Base-by-base conservation (phyloP, 1,140 invertebrate species). In the Bradynema listronoti region DNA sequence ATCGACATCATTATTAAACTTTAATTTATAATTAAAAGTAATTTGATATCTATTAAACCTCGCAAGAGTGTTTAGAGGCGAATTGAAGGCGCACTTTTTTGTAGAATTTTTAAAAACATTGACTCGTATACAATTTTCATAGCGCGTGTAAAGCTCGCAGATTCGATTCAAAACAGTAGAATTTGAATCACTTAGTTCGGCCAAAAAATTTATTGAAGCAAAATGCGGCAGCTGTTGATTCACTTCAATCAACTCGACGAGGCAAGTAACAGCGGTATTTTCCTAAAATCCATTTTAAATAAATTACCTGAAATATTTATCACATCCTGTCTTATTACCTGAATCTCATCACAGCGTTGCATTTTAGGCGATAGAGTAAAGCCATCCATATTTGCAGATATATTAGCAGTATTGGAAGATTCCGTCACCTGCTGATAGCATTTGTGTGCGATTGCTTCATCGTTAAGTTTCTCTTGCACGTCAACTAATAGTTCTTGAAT, bases 21-120 rank as follows among this genome's bases (percentile, higher is more conserved):
- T 11, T 11, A 19, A 11, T 39, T 19, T 11, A 19, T 39, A 39
- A 39, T 11, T 11, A 11, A 39, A 19, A 11, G 11, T 39, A 9
- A 29, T 7, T 7, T 7, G 29, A 47, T 11, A 24, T 7, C 7
- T 24, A 22, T n/a, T 25, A 4, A 25, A 61, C 69, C 68, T 58
- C 6, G 73, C 75, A 16, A 75, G 58, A 19, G 73, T 65, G 50
- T 75, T 75, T 22, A 75, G 55, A 30, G 73, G 73, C 6, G 73
- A 77, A 42, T 75, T 75, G 34, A 77, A 77, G n/a, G 73, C 52
- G 52, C 73, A 75, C 47, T 75, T 33, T 5, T 62, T 54, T 7
- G 54, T 39, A 25, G 34, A 60, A 46, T 57, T 36, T 6, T 42
- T n/a, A 41, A 75, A 75, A 34, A 75, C 75, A 49, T 49, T 68